Base-by-base conservation (phyloP, 1,140 invertebrate genomes). In the Drosophila tropicalis region DNA sequence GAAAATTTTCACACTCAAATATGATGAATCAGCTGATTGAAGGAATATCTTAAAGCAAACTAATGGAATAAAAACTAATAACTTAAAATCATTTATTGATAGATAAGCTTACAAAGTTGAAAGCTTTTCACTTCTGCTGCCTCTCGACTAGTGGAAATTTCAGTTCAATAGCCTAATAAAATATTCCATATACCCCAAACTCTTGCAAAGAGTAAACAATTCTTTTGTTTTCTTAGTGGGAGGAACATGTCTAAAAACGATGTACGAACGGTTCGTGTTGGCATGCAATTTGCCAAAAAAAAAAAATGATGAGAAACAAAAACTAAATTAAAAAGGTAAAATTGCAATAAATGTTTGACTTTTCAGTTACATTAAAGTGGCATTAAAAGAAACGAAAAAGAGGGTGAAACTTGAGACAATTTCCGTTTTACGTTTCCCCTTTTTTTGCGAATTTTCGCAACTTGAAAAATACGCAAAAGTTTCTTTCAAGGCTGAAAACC, bases 271-370 rank as follows among this genome's bases (percentile, higher is more conserved):
- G 62, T 90, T 81, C 79, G 82, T 90, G 86, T 56, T 75, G 71
- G 79, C 86, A 90, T 90, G 86, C 82, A 78, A 90, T 87, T 89
- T 87, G 80, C 76, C 65, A 39, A 63, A 70, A 76, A 76, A 65
- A 55, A 62, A 78, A 70, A 75, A 80, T 3, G 3, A n/a, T n/a
- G 22, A 25, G 22, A 72, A 63, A 62, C 69, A 76, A 76, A 76
- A 76, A 63, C 60, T 44, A 62, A 62, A 44, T 44, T 44, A 44
- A 66, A 77, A 77, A 62, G 63, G 44, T 19, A 51, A 51, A 77
- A 77, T 71, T 77, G 74, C 75, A 77, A 77, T 70, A 70, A 77
- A 77, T 77, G 75, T 54, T 77, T 67, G 57, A 70, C 74, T 77
- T 71, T 32, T 70, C 54, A 76, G 62, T 61, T 76, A 74, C 75